These are phyloP conservation scores for Drosophila albomicans DNA, from an alignment of 1,140 invertebrate species.

Conservation along the genomic window DNA sequence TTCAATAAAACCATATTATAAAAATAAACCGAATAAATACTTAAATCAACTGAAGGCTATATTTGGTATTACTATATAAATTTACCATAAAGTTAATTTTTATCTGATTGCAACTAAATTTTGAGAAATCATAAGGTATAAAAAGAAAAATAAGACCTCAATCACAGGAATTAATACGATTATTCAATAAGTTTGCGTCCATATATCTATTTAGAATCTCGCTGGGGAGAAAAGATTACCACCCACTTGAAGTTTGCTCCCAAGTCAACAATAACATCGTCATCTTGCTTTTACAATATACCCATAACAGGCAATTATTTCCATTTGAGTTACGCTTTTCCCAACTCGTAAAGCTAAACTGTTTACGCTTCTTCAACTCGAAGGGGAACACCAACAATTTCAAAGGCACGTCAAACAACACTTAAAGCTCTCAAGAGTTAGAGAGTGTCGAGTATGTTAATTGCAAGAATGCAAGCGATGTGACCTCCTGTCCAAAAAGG, in stretches of 20 bases:
- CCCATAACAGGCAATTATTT: constrained; percentile 43
- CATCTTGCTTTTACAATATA: constrained; percentile 10
- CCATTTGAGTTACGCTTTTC: constrained; percentile 43
- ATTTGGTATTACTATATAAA: too few relatives aligned
- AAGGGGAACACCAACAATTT: constrained; percentile 40
- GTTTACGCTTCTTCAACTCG: constrained; percentile 56
- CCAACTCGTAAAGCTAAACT: constrained; percentile 47
- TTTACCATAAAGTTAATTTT: too few relatives aligned
- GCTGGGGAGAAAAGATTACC: neutral
- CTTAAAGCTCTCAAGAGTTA: constrained; percentile 46
- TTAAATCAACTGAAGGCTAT: too few relatives aligned
- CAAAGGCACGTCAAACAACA: constrained; percentile 61
- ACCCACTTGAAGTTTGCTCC: constrained; percentile 16
- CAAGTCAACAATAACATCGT: constrained; percentile 32
- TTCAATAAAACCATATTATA: too few relatives aligned
- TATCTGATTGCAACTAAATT: too few relatives aligned
- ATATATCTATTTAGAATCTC: neutral
- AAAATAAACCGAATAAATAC: too few relatives aligned
- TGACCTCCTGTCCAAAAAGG: constrained; percentile 45
- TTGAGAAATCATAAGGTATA: too few relatives aligned
- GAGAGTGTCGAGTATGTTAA: constrained; percentile 75
- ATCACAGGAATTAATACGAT: constrained; percentile 1
- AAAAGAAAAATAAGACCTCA: neutral
- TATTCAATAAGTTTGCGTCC: neutral
- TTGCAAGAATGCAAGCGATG: constrained; percentile 67